phyloP scores from a whole-genome alignment of 2,888 invertebrate species.

The Drosophila atripex region DNA sequence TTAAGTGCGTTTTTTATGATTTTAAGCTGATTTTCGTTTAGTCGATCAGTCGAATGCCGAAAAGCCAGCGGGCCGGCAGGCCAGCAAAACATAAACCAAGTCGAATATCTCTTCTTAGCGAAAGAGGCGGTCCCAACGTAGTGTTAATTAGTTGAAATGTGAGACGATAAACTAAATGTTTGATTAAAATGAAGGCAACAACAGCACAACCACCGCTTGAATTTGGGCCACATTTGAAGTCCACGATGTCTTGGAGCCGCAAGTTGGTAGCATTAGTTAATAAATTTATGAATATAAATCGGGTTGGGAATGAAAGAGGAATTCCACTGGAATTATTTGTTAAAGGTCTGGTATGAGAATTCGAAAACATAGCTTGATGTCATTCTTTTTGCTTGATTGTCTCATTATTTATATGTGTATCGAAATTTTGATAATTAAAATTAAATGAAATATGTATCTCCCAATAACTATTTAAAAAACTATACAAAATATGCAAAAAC shows the following conservation, averaged over 20 bases:
- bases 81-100: constrained; percentile 13
- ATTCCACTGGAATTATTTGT: constrained; percentile 3
- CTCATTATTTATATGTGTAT: constrained; percentile 4
- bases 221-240: constrained; percentile 38
- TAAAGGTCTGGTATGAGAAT: background rate
- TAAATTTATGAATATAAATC: constrained; percentile 49
- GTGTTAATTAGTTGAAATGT: constrained; percentile 77
- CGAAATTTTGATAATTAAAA: background rate
- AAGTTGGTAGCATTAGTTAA: constrained; percentile 40
- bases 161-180: constrained; percentile 79
- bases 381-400: background rate
- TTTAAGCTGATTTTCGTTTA: constrained; percentile 78
- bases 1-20: constrained; percentile 81
- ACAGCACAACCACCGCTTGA: constrained; percentile 30
- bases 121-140: constrained; percentile 67
- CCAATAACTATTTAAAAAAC: constrained; percentile 2
- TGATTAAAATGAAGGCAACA: constrained; percentile 65
- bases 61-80: constrained; percentile 28
- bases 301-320: constrained; percentile 6
- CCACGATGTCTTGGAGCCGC: constrained; percentile 4
- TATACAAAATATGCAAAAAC: constrained; percentile 20
- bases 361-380: constrained; percentile 1
- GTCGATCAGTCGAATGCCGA: constrained; percentile 50
- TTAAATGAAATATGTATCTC: constrained; percentile 5
- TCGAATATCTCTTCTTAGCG: constrained; percentile 36